phyloP scores from a whole-genome alignment of 1,140 invertebrate species.

The Hyles euphorbiae region DNA sequence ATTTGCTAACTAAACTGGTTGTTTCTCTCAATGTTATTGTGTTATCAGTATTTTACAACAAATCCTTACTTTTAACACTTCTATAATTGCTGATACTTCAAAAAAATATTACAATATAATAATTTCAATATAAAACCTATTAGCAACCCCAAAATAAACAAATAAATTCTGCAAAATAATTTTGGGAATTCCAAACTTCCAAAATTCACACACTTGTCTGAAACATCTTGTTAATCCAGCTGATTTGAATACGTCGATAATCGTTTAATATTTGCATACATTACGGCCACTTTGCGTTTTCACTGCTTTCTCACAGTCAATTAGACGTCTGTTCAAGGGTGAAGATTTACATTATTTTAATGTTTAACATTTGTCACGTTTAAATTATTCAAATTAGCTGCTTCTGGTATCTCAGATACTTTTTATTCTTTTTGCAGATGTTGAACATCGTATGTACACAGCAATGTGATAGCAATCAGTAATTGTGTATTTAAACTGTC shows the following conservation, averaged over 20 bases:
- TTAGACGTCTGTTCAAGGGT: constrained; percentile 33
- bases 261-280: constrained; percentile 39
- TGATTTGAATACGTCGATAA: constrained; percentile 61
- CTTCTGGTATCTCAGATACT: background rate
- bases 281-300: constrained; percentile 22
- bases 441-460: too few relatives aligned
- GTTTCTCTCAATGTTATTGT: too few relatives aligned
- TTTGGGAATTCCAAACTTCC: constrained; percentile 46
- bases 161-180: background rate
- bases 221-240: constrained; percentile 29
- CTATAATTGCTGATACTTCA: background rate
- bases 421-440: too few relatives aligned
- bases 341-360: constrained; percentile 45
- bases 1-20: too few relatives aligned
- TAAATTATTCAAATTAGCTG: constrained; percentile 59
- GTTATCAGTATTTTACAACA: too few relatives aligned
- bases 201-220: constrained; percentile 59
- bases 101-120: background rate
- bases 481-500: too few relatives aligned
- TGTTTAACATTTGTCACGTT: constrained; percentile 46
- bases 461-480: too few relatives aligned
- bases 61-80: too few relatives aligned
- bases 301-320: constrained; percentile 37
- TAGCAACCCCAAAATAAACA: constrained; percentile 10
- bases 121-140: constrained; percentile 9